Evolutionary conservation across 2,888 invertebrate species (phyloP).

Genomic region (Drosophila trichaetosa): DNA sequence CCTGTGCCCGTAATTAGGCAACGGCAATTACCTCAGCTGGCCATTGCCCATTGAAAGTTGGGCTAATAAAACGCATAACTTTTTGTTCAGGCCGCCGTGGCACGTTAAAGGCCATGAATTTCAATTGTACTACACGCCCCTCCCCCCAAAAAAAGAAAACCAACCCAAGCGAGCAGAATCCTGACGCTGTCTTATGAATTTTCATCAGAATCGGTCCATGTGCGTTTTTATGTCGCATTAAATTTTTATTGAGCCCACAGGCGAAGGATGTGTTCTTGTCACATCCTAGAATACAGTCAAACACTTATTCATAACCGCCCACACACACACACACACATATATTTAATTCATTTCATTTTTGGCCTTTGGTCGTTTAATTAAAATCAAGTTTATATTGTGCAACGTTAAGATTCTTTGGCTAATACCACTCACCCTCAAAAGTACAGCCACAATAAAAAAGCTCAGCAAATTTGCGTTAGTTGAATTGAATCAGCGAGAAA

Average conservation of each 20-base stretch:
- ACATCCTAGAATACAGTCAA: constrained; percentile 13
- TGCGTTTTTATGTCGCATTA: constrained; percentile 67
- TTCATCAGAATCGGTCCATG: constrained; percentile 56
- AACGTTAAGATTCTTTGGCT: background rate
- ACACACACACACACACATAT: constrained; percentile 34
- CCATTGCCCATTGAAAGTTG: constrained; percentile 38
- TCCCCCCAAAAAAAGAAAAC: background rate
- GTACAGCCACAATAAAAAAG: background rate
- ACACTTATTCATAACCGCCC: constrained; percentile 14
- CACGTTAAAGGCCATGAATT: constrained; percentile 65
- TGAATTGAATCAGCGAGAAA: constrained; percentile 1
- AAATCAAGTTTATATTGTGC: constrained; percentile 55
- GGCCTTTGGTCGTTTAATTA: constrained; percentile 61
- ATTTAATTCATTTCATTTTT: constrained; percentile 55
- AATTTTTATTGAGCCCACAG: constrained; percentile 68
- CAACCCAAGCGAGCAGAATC: background rate
- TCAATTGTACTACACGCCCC: constrained; percentile 52
- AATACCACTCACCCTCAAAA: background rate
- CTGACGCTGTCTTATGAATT: constrained; percentile 66
- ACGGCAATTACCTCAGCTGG: constrained; percentile 39
- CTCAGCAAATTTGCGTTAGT: constrained; percentile 1
- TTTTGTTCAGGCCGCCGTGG: constrained; percentile 3
- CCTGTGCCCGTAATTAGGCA: constrained; percentile 58
- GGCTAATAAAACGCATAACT: constrained; percentile 41
- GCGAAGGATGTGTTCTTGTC: constrained; percentile 44